Percentiles rank a stretch among this genome's conserved stretches.
Evolutionary conservation across 2,797 vertebrate genomes (phyloP).

Genomic region (Anas bahamensis): DNA sequence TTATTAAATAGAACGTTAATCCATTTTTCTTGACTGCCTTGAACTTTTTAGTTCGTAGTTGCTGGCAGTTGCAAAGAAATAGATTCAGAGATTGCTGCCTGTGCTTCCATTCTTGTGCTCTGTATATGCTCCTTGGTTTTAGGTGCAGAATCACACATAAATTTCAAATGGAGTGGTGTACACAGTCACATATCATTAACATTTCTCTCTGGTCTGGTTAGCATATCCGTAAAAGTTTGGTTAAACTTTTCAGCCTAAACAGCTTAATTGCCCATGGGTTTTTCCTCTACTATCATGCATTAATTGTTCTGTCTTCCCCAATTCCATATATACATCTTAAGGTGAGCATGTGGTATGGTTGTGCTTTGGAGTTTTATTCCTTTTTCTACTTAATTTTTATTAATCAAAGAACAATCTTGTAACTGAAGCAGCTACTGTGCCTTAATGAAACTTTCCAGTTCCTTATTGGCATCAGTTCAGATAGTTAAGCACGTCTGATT

Average conservation of each 20-base stretch:
- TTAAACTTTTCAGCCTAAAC: background rate
- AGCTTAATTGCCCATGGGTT: background rate
- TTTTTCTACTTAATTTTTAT: background rate
- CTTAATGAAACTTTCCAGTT: background rate
- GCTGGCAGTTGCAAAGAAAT: background rate
- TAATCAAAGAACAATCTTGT: background rate
- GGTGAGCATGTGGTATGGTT: background rate
- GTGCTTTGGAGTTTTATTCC: background rate
- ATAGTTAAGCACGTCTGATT: background rate
- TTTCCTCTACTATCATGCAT: background rate
- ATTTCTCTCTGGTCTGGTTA: background rate
- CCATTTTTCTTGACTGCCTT: background rate
- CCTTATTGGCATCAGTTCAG: background rate
- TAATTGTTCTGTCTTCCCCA: background rate
- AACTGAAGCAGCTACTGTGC: background rate
- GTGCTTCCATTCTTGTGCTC: background rate
- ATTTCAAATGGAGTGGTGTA: background rate
- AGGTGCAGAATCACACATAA: background rate
- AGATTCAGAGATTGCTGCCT: background rate
- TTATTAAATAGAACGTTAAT: background rate
- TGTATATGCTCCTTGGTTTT: background rate
- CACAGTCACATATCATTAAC: background rate
- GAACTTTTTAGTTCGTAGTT: background rate
- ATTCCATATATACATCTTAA: background rate
- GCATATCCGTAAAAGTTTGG: background rate